Base-by-base conservation (phyloP, 2,888 invertebrate genomes). In the Eudemis profundana region DNA sequence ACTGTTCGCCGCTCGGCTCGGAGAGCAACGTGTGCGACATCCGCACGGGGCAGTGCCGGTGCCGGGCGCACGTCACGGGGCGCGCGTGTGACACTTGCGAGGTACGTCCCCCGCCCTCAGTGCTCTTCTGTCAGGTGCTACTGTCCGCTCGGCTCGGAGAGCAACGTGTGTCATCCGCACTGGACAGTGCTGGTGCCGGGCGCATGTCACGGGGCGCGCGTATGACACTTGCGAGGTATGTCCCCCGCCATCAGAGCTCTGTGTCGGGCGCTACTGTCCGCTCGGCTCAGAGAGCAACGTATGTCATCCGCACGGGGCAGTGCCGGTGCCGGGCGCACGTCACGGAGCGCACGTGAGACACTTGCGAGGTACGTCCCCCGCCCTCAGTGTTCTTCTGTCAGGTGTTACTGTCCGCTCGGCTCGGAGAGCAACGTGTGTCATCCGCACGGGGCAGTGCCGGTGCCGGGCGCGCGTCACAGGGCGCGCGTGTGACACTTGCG, bases 121-220 rank as follows among this genome's bases (percentile, higher is more conserved):
- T 10, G 33, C 8, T 33, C 2, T 33, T 8, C 8, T 10, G 10
- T 7, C 33, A 33, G 10, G n/a, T n/a, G n/a, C n/a, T n/a, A n/a
- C n/a, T n/a, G n/a, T n/a, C 84, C 88, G n/a, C 78, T 93, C 57
- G 97, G 97, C 3, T 94, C 97, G 3, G 92, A 94, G 72, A 93
- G 94, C 70, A 92, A 93, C 67, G 93, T 94, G 97, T 78, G 96
- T 97, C 81, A 95, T 95, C 72, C 93, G 95, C 29, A 94, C 94
- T 4, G 97, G 97, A 0, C 96, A 96, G 78, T 97, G 97, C 77
- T 93, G 94, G 59, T 97, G 97, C 83, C 93, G 93, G 72, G 88
- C 93, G 15, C 94, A 96, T 78, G 96, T 96, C 70, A 93, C 93
- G 8, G 97, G 97, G 42, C 89, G 94, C 59, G 94, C 95, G 50